These are phyloP conservation scores for Seira musarum DNA, from an alignment of 2,888 invertebrate species.

Conservation along the genomic window DNA sequence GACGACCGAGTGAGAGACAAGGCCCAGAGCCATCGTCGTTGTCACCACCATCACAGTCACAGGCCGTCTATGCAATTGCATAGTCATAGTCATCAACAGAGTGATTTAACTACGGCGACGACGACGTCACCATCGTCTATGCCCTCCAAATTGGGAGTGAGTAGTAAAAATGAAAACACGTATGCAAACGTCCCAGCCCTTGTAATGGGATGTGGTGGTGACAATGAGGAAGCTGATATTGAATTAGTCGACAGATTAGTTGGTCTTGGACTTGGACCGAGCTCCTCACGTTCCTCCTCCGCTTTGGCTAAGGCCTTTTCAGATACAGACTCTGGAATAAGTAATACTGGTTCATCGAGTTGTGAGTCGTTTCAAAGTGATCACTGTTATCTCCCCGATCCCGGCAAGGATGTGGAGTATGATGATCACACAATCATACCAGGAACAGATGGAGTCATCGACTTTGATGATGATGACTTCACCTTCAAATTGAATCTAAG, in stretches of 20 bases:
- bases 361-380: slow-evolving; percentile 62
- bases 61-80: slow-evolving; percentile 10
- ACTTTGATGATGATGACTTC: slow-evolving; percentile 62
- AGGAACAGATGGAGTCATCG: slow-evolving; percentile 45
- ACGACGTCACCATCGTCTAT: slow-evolving; percentile 34
- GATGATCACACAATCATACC: slow-evolving; percentile 51
- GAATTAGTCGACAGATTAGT: slow-evolving; percentile 48
- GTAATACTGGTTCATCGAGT: slow-evolving; percentile 62
- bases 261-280: slow-evolving; percentile 36
- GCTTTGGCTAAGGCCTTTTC: slow-evolving; percentile 57
- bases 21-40: neutral
- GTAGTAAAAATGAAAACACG: slow-evolving; percentile 52
- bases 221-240: slow-evolving; percentile 54
- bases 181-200: slow-evolving; percentile 55
- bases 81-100: neutral
- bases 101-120: slow-evolving; percentile 9
- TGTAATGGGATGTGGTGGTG: slow-evolving; percentile 34
- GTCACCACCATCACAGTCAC: slow-evolving; percentile 27
- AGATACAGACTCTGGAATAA: slow-evolving; percentile 65
- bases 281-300: slow-evolving; percentile 52
- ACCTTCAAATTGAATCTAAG: slow-evolving; percentile 58
- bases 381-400: slow-evolving; percentile 60
- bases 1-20: slow-evolving; percentile 41
- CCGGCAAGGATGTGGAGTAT: slow-evolving; percentile 60
- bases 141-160: neutral